Evolutionary conservation across 2,113 vertebrate genomes (phyloP), one percentile per base, ranked within the genome.

Genomic region (Siniperca knerii): DNA sequence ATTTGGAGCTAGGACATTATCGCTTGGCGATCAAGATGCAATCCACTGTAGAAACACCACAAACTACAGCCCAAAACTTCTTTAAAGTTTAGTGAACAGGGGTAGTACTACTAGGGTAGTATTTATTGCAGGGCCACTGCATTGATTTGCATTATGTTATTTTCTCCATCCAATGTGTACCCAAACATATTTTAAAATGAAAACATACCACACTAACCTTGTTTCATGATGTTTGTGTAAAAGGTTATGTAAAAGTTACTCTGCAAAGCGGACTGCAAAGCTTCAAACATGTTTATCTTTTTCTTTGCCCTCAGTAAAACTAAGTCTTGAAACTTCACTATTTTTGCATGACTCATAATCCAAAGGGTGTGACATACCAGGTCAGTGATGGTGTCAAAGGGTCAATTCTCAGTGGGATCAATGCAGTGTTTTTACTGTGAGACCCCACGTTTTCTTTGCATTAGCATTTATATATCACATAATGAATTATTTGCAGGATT

Each of bases 331-430:
- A 81, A 64, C 35, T 15, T 64, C 16, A 42, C 73, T 37, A 10
- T 35, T 42, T 84, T 85, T 83, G 77, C 86, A 77, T 88, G 89
- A 90, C 83, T 79, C 44, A 60, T 87, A 91, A 91, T 87, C 89
- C 85, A 79, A 37, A 65, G 33, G 62, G 50, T 57, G 44, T 85
- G 81, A 88, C 72, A 66, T 11, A 33, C 42, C 29, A 25, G 55
- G 46, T 5, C 23, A 23, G 54, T 12, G 46, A 76, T 66, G 10
- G 83, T 25, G 78, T 79, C 65, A 83, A 55, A 69, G 21, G 81
- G 15, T 77, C 52, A 62, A 8, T 23, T 73, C 35, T 75, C 13
- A 15, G 18, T 35, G 8, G 46, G 42, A 60, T 48, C 72, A 70
- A 11, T 21, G 35, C 13, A 21, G 60, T 15, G 12, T 33, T 72